phyloP scores from a whole-genome alignment of 2,888 invertebrate species.

The Oegoconia quadripuncta region DNA sequence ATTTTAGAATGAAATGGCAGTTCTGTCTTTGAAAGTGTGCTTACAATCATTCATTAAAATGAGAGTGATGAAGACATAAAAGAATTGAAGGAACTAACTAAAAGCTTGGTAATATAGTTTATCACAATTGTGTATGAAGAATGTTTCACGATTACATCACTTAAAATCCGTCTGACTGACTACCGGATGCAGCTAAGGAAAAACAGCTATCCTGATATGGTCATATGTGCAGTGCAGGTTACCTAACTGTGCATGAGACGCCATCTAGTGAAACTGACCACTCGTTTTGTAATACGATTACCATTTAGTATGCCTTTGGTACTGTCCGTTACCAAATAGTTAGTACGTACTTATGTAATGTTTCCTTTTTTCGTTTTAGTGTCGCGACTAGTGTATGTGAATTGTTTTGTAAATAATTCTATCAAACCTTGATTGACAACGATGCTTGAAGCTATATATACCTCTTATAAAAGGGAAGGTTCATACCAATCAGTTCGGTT shows the following conservation, averaged over 20 bases:
- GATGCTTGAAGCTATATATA: too few species aligned
- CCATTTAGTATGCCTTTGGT: conserved; percentile 1
- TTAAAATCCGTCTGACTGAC: conserved; percentile 32
- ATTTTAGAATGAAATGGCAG: too few species aligned
- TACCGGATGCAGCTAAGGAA: conserved; percentile 50
- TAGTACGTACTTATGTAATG: conserved; percentile 12
- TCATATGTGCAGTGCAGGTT: conserved; percentile 34
- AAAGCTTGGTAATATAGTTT: neutral
- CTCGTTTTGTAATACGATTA: conserved; percentile 31
- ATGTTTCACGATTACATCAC: conserved; percentile 40
- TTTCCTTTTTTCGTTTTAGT: neutral
- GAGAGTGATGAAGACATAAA: neutral
- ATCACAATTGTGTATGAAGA: neutral
- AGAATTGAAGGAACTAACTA: neutral
- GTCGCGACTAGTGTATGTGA: neutral
- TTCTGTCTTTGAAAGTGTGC: too few species aligned
- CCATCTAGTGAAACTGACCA: conserved; percentile 37
- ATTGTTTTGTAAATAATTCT: too few species aligned
- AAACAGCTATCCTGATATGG: conserved; percentile 53
- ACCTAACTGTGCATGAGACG: conserved; percentile 38
- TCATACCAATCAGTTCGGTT: too few species aligned
- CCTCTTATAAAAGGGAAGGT: too few species aligned
- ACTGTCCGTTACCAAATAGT: neutral
- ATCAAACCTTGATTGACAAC: too few species aligned
- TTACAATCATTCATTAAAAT: too few species aligned